Conservation (phyloP, 2,113 vertebrate species). For the Melanocharis versteri region DNA sequence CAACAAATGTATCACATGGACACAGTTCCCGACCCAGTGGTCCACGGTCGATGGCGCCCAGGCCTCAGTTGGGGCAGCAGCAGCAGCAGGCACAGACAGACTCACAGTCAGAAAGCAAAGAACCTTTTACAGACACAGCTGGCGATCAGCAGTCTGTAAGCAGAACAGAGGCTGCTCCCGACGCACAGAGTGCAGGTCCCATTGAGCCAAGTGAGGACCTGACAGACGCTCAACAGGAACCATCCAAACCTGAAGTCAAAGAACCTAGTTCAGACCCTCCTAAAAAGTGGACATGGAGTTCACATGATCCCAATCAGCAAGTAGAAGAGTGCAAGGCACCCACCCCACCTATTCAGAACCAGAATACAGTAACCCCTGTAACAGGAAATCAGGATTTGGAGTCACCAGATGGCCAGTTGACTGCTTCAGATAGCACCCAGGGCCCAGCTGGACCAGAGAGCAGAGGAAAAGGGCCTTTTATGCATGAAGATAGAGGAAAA, state of each 20-base stretch:
- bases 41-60: constrained; percentile 71
- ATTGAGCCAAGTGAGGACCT: constrained; percentile 65
- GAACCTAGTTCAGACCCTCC: constrained; percentile 65
- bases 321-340: constrained; percentile 72
- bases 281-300: constrained; percentile 75
- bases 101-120: constrained; percentile 72
- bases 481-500: constrained; percentile 67
- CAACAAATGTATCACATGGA: constrained; percentile 59
- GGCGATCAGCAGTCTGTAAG: constrained; percentile 62
- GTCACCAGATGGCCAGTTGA: constrained; percentile 48
- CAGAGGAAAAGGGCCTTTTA: constrained; percentile 56
- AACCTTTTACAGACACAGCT: constrained; percentile 68
- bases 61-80: constrained; percentile 68
- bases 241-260: constrained; percentile 68
- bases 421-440: constrained; percentile 67
- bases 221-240: constrained; percentile 66
- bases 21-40: constrained; percentile 70
- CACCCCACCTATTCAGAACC: constrained; percentile 47
- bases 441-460: constrained; percentile 43
- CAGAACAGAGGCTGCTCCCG: constrained; percentile 58
- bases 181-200: constrained; percentile 53
- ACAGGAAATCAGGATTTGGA: constrained; percentile 68
- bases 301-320: constrained; percentile 70
- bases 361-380: constrained; percentile 39
- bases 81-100: constrained; percentile 68